phyloP scores from a whole-genome alignment of 2,113 vertebrate species.

The Acrocephalus arundinaceus region DNA sequence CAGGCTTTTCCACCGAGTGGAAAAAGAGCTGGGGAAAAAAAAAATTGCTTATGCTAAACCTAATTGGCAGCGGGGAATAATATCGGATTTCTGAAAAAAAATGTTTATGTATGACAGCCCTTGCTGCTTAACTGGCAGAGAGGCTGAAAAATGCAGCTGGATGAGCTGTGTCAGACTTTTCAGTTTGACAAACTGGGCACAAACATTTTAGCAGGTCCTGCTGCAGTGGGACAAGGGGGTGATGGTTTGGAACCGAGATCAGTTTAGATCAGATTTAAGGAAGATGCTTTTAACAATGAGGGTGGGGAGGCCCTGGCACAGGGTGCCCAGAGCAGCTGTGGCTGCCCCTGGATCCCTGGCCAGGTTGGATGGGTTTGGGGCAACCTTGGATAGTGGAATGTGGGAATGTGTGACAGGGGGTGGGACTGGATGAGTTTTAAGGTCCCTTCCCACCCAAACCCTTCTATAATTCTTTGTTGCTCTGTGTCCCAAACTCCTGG shows the following conservation, averaged over 20 bases:
- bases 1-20: neutral
- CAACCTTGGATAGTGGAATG: rapidly evolving
- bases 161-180: neutral
- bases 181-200: neutral
- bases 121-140: neutral
- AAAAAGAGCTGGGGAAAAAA: neutral
- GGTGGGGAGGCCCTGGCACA: neutral
- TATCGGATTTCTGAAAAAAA: neutral
- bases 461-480: neutral
- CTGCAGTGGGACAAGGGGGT: neutral
- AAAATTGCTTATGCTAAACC: neutral
- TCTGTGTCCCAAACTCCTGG: neutral
- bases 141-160: neutral
- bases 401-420: no score
- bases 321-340: neutral
- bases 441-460: neutral
- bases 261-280: neutral
- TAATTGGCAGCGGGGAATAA: neutral
- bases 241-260: neutral
- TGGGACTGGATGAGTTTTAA: rapidly evolving
- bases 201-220: neutral
- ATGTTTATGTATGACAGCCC: neutral
- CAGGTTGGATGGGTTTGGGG: rapidly evolving
- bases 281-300: neutral
- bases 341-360: neutral